Base-by-base conservation (phyloP, 2,888 invertebrate species). In the Furcula furcula region DNA sequence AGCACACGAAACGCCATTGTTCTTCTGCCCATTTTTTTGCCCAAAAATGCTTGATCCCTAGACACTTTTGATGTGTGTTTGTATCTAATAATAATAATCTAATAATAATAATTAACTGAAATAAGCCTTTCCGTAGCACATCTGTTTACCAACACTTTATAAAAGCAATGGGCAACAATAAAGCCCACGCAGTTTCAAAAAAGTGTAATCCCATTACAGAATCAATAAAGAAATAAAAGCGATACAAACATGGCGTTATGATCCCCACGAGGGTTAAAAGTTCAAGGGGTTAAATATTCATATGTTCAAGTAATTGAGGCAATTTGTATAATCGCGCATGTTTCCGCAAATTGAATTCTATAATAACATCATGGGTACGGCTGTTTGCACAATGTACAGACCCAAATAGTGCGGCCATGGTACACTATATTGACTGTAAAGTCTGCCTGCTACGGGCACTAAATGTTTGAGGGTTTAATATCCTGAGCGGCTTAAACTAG, bases 321-420 rank as follows among this genome's bases (percentile, higher is more conserved):
- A 50, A 65, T 65, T 65, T 57, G 65, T 64, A 64, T 65, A 64
- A 65, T 57, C 55, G 58, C 42, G 37, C 50, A 46, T 43, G 61
- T 51, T 45, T 53, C 50, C 42, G 47, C 45, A 53, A 45, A 55
- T 47, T 47, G 46, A 51, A 56, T 49, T 49, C 50, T 55, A 50
- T 55, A 50, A 55, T 55, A 51, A 50, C 51, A 44, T 39, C 33
- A 31, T 32, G 33, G 20, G 36, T 31, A 19, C 31, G 38, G 36
- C 39, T 15, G 39, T 31, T 42, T 45, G 33, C 33, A 37, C 41
- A 46, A 44, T 40, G 36, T 38, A 40, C 22, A 11, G 21, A 29
- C 10, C 5, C 21, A 25, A 16, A 7, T 19, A 25, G 6, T 16
- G 32, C 10, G 11, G 7, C 13, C 22, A 13, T 12, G 21, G 25